Evolutionary conservation across 2,797 vertebrate genomes (phyloP), one percentile per base, ranked within the genome.

Genomic region (Adrianichthys oophorus): DNA sequence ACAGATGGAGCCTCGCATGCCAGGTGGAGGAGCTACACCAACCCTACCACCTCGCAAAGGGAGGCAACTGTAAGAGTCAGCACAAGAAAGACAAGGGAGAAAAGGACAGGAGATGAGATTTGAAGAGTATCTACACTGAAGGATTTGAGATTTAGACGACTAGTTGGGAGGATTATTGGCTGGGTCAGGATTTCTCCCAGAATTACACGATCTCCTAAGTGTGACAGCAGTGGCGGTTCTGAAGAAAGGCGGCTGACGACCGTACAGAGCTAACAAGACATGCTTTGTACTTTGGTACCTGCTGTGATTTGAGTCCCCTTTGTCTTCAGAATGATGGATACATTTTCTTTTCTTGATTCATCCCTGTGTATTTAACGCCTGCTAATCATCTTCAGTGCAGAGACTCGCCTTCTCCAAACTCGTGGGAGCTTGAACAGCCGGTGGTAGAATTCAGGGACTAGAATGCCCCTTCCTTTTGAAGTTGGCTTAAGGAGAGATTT

Each of bases 1-100:
- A 51, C 71, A 79, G 76, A 75, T 70, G 74, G 74, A 65, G 65
- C 63, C 32, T 63, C 23, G 48, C 52, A 59, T 68, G 54, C 55
- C 65, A 64, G 65, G 26, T 44, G 46, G 48, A 64, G 56, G 42
- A 59, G 55, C 60, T 43, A 42, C 59, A 64, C 65, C 52, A 32
- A 46, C 68, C 54, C 61, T 8, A 46, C 70, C 54, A 61, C 13
- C 53, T 66, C 59, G 52, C 23, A 47, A 60, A 53, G 54, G 37
- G 45, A 63, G 15, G 40, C 32, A 8, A 53, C 48, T 56, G 29
- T 57, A 48, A 55, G 24, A 24, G 44, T 64, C 47, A 37, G 49
- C 51, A 68, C 26, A 57, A 46, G 65, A 56, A 49, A 63, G 68
- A 59, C 24, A 26, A 49, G 48, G 41, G 14, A 62, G 50, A 43